These are phyloP conservation scores for Semnopithecus entellus DNA, from an alignment of 2,113 vertebrate genomes.

Conservation along the genomic window DNA sequence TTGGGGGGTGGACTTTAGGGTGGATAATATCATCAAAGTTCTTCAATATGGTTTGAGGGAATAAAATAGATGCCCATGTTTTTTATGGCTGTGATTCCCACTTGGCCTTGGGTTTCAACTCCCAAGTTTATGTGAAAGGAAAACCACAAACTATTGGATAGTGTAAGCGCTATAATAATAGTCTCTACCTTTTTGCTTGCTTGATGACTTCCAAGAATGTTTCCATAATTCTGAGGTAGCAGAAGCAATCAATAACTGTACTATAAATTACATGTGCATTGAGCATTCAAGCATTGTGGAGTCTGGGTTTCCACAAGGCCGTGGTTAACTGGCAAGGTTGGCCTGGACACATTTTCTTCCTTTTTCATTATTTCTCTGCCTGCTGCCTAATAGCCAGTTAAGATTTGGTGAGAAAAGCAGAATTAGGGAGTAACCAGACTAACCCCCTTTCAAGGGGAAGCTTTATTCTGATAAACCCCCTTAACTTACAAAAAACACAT, in stretches of 20 bases:
- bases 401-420: constrained; percentile 32
- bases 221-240: constrained; percentile 61
- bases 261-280: constrained; percentile 53
- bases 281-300: not conserved
- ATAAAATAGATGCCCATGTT: constrained; percentile 63
- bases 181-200: not conserved
- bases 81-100: constrained; percentile 64
- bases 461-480: not conserved
- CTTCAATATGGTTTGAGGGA: constrained; percentile 49
- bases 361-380: constrained; percentile 20
- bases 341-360: not conserved
- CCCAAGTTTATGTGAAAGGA: constrained; percentile 64
- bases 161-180: constrained; percentile 22
- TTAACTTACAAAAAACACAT: not conserved
- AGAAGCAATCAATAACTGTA: constrained; percentile 72
- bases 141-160: constrained; percentile 74
- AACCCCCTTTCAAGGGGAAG: not conserved
- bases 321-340: not conserved
- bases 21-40: constrained; percentile 35
- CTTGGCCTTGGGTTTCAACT: constrained; percentile 62
- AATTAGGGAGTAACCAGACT: not conserved
- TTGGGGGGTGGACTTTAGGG: not conserved
- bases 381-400: not conserved
- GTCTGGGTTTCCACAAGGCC: not conserved
- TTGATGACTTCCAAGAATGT: constrained; percentile 69